phyloP scores from a whole-genome alignment of 2,888 invertebrate genomes.

The Temnothorax unifasciatus region DNA sequence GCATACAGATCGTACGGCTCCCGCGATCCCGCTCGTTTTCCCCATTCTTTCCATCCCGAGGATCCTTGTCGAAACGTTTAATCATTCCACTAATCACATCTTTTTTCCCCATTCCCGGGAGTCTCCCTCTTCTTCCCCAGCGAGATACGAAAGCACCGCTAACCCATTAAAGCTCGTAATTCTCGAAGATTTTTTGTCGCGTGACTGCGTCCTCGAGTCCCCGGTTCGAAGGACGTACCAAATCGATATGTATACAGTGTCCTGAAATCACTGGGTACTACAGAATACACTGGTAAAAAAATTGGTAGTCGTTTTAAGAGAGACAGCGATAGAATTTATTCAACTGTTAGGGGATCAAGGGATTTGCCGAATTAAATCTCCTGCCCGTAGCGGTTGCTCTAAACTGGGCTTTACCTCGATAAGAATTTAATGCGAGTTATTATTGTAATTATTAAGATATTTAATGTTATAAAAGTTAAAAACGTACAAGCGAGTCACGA shows the following conservation, averaged over 20 bases:
- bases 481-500: not conserved
- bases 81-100: conserved; percentile 65
- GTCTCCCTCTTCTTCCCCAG: conserved; percentile 19
- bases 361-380: conserved; percentile 20
- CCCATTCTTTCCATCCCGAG: conserved; percentile 28
- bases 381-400: not conserved
- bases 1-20: not conserved
- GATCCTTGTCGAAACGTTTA: conserved; percentile 59
- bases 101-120: conserved; percentile 47
- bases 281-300: not conserved
- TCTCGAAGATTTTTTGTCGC: conserved; percentile 46
- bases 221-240: not conserved
- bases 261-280: not conserved
- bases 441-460: conserved; percentile 4
- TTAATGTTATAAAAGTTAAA: conserved; percentile 9
- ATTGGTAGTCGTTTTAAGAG: not conserved
- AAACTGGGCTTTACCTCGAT: not conserved
- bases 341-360: not conserved
- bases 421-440: conserved; percentile 20
- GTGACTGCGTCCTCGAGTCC: not conserved
- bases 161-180: conserved; percentile 54
- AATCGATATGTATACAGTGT: conserved; percentile 49
- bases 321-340: conserved; percentile 1
- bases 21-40: conserved; percentile 7
- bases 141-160: conserved; percentile 58